Conservation (phyloP, 2,888 invertebrate genomes). For the Marronus borbonicus region DNA sequence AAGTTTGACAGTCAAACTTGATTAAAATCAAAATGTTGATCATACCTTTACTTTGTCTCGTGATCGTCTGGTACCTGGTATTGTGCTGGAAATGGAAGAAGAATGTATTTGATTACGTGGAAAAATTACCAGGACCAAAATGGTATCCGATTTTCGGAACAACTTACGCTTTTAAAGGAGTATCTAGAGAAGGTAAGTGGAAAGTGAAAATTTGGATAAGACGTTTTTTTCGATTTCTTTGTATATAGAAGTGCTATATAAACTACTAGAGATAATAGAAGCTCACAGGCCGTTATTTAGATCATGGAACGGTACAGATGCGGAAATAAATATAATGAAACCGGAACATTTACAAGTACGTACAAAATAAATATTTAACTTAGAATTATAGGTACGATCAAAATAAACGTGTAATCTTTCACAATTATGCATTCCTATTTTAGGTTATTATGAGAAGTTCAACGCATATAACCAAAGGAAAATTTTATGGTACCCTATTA, state of each 20-base stretch:
- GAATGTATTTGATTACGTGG: conserved; percentile 33
- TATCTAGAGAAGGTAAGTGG: conserved; percentile 29
- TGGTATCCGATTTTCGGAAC: conserved; percentile 42
- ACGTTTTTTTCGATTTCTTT: not conserved
- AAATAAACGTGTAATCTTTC: not conserved
- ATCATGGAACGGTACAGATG: conserved; percentile 57
- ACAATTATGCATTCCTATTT: conserved; percentile 57
- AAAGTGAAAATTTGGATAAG: not conserved
- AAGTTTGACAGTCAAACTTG: too few species aligned
- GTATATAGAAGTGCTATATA: conserved; percentile 50
- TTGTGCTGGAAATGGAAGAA: conserved; percentile 43
- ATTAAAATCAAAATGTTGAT: conserved; percentile 21
- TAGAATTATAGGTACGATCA: conserved; percentile 49
- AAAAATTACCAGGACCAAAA: conserved; percentile 45
- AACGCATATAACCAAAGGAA: conserved; percentile 57
- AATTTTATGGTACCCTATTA: conserved; percentile 55
- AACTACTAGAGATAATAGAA: conserved; percentile 55
- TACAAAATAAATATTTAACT: not conserved
- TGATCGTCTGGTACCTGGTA: conserved; percentile 34
- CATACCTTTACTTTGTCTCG: not conserved
- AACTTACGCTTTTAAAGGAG: conserved; percentile 36
- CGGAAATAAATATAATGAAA: conserved; percentile 59
- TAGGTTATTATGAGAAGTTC: conserved; percentile 55
- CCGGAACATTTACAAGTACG: conserved; percentile 60
- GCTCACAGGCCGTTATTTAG: conserved; percentile 56